These are phyloP conservation scores for Hesperophylax magnus DNA, from an alignment of 1,140 invertebrate genomes.

Conservation along the genomic window DNA sequence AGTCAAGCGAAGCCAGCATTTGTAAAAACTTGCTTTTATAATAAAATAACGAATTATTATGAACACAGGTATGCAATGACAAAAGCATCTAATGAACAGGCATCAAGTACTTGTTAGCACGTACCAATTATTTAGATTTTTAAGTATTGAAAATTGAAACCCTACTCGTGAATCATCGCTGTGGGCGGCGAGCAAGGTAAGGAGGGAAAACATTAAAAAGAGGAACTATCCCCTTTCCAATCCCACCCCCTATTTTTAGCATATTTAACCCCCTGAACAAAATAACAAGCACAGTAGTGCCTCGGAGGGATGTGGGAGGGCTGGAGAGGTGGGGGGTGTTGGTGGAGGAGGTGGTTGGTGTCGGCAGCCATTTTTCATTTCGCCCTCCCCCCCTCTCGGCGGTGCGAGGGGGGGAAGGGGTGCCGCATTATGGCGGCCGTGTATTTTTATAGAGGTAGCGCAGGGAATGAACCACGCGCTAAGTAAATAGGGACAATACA, in stretches of 20 bases:
- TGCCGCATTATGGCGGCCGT: conserved; percentile 46
- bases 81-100: too few relatives aligned
- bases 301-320: neutral
- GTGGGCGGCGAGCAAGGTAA: conserved; percentile 1
- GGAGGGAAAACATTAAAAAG: conserved; percentile 34
- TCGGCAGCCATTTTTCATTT: conserved; percentile 58
- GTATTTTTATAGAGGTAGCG: conserved; percentile 52
- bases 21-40: too few relatives aligned
- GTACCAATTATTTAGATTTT: too few relatives aligned
- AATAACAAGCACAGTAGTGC: conserved; percentile 41
- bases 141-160: too few relatives aligned
- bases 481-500: conserved; percentile 50
- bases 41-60: too few relatives aligned
- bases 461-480: conserved; percentile 38
- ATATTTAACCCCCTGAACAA: conserved; percentile 54
- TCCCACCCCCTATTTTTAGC: conserved; percentile 53
- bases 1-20: too few relatives aligned
- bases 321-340: neutral
- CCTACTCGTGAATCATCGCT: neutral
- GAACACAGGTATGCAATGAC: too few relatives aligned
- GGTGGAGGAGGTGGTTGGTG: conserved; percentile 37
- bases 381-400: conserved; percentile 41
- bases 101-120: too few relatives aligned
- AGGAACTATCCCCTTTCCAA: conserved; percentile 39
- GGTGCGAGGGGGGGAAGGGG: conserved; percentile 18